Base-by-base conservation (phyloP, 2,113 vertebrate genomes). In the Rana temporaria region DNA sequence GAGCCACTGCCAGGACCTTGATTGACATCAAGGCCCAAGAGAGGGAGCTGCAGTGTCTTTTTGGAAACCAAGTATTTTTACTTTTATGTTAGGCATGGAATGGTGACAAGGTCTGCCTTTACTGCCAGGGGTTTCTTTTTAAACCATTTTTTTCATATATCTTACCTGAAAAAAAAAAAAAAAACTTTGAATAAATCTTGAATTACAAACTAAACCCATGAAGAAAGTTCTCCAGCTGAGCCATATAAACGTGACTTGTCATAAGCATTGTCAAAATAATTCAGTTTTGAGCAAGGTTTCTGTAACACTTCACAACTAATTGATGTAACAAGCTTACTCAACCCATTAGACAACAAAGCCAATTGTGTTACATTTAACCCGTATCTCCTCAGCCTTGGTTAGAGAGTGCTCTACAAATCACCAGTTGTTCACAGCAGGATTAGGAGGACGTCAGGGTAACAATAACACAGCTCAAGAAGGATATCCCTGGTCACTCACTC, bases 281-380 rank as follows among this genome's bases (percentile, higher is more conserved):
- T 65, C 79, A 60, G 26, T 74, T 65, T 74, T 73, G 65, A 55
- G 52, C 52, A 55, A 34, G 30, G 52, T 75, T 75, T 82, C 62
- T 71, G 72, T 82, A 74, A 75, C 80, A 82, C 60, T 67, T 75
- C 67, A 52, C 70, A 67, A 16, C 70, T 82, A 82, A 82, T 75
- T 74, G 70, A 82, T 82, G 80, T 66, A 82, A 75, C 80, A 75
- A 82, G 79, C 79, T 72, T 73, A 73, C 48, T 16, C 22, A 34
- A 56, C 48, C 79, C 79, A 82, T 82, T 82, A 82, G 80, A 66
- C 70, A 24, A 66, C 62, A 66, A 66, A 66, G 69, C 52, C 52
- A 1, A 66, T 67, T 55, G 53, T 66, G 70, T 75, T 82, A 52
- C 30, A 82, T 82, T 57, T 57, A 17, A 48, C 53, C 80, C 74